Conservation (phyloP, 2,113 vertebrate genomes). For the Plestiodon gilberti region DNA sequence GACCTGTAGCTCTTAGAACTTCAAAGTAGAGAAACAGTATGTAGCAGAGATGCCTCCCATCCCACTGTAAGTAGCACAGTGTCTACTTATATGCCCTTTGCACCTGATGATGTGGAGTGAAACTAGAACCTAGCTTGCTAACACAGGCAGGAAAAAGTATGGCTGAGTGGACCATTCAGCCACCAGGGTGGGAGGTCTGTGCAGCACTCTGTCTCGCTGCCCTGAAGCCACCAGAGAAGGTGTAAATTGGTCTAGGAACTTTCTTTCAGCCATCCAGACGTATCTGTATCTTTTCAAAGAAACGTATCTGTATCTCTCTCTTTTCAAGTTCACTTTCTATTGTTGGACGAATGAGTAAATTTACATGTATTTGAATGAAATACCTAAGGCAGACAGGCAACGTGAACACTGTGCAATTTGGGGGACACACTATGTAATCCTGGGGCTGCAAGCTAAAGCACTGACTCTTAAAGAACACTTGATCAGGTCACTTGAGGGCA, state of each 20-base stretch:
- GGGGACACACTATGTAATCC: neutral
- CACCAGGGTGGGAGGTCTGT: neutral
- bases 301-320: neutral
- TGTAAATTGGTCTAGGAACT: neutral
- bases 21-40: neutral
- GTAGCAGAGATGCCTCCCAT: neutral
- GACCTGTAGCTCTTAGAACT: neutral
- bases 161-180: neutral
- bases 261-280: neutral
- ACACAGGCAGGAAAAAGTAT: neutral
- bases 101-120: neutral
- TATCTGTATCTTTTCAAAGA: neutral
- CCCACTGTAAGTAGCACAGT: neutral
- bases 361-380: neutral
- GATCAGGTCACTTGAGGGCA: neutral
- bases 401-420: neutral
- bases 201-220: neutral
- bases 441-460: neutral
- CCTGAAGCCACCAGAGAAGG: neutral
- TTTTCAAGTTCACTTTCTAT: neutral
- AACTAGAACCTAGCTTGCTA: neutral
- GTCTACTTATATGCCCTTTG: neutral
- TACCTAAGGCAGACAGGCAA: neutral
- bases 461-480: neutral
- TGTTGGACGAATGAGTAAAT: neutral